These are phyloP conservation scores for Cheilosia urbana DNA, from an alignment of 2,888 invertebrate species.

Conservation along the genomic window DNA sequence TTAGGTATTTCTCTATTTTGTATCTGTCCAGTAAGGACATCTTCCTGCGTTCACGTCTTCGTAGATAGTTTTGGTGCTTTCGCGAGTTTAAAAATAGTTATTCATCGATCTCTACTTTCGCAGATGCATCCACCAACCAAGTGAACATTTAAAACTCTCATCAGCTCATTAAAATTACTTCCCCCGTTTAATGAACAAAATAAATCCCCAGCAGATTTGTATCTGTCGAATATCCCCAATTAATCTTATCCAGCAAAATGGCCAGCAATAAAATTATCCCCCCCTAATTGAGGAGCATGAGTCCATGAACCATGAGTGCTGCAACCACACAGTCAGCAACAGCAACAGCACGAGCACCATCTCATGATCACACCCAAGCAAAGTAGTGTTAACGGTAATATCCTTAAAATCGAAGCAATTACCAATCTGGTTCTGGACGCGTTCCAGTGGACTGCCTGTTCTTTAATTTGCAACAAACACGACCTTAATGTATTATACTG, in stretches of 20 bases:
- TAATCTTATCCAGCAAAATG: not conserved
- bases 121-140: too few relatives aligned
- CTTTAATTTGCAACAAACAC: constrained; percentile 51
- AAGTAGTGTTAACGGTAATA: constrained; percentile 50
- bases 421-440: constrained; percentile 26
- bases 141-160: too few relatives aligned
- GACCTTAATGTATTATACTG: constrained; percentile 36
- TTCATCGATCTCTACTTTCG: too few relatives aligned
- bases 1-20: too few relatives aligned
- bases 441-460: constrained; percentile 31
- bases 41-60: too few relatives aligned
- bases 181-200: not conserved
- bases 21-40: too few relatives aligned
- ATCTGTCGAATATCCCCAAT: constrained; percentile 1
- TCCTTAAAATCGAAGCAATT: constrained; percentile 65
- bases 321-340: not conserved
- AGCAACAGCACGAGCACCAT: not conserved
- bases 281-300: constrained; percentile 37
- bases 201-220: not conserved
- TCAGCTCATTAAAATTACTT: too few relatives aligned
- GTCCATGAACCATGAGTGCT: too few relatives aligned
- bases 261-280: constrained; percentile 9
- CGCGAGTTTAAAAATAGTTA: too few relatives aligned
- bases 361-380: constrained; percentile 18
- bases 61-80: too few relatives aligned